Conservation (phyloP, 2,797 vertebrate species). For the Sebastes ruberrimus region DNA sequence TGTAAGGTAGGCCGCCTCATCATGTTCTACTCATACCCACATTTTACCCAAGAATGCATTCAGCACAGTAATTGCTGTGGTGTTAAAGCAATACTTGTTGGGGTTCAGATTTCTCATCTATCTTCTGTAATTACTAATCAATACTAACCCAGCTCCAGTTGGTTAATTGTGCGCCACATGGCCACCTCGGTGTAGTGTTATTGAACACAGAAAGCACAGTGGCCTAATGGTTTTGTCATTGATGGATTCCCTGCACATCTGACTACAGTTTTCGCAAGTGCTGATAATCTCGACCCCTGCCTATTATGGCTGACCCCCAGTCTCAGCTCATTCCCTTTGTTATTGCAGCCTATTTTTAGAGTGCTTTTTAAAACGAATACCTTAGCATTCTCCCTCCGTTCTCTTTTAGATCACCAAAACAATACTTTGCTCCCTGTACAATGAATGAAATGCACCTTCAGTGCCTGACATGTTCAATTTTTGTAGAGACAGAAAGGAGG, state of each 20-base stretch:
- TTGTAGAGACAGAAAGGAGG: background rate
- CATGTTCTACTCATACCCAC: background rate
- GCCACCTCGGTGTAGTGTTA: constrained; percentile 17
- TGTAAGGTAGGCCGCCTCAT: background rate
- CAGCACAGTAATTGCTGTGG: constrained; percentile 25
- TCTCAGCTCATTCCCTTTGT: constrained; percentile 3
- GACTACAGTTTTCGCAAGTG: constrained; percentile 23
- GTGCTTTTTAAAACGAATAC: constrained; percentile 9
- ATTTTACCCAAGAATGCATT: background rate
- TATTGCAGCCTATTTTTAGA: background rate
- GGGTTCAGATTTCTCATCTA: constrained; percentile 30
- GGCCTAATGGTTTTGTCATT: constrained; percentile 45
- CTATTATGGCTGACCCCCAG: background rate
- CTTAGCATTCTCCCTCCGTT: background rate
- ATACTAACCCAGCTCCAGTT: constrained; percentile 27
- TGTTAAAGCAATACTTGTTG: constrained; percentile 9
- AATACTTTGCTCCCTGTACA: background rate
- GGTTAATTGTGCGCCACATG: constrained; percentile 37
- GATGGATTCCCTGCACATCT: constrained; percentile 44
- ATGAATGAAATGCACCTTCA: background rate
- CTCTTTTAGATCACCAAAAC: background rate
- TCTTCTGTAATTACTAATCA: constrained; percentile 44
- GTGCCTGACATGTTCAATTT: background rate
- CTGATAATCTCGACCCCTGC: constrained; percentile 22
- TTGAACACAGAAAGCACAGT: constrained; percentile 27